These are phyloP conservation scores for Platynereis dumerilii DNA, from an alignment of 2,888 invertebrate species.

Conservation along the genomic window DNA sequence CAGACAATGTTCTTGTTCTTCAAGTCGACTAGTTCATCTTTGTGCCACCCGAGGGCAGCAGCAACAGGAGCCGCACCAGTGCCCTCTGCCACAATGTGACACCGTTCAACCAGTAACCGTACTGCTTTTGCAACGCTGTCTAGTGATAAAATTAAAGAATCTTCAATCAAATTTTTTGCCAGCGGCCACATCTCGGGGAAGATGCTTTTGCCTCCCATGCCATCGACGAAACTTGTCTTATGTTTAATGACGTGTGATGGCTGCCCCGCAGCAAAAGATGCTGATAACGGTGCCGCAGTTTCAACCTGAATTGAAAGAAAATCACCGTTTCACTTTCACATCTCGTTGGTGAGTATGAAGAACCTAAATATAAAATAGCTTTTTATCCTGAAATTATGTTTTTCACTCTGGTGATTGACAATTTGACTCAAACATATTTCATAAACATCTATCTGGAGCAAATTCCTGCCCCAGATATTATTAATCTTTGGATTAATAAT, in stretches of 20 bases:
- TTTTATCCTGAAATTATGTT: too few species aligned
- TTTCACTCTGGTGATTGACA: too few species aligned
- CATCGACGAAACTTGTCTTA: conserved; percentile 54
- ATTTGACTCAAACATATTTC: too few species aligned
- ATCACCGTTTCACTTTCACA: too few species aligned
- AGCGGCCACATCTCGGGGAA: conserved; percentile 55
- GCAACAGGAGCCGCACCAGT: conserved; percentile 55
- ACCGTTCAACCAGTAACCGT: conserved; percentile 48
- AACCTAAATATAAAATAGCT: too few species aligned
- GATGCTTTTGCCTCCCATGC: conserved; percentile 49
- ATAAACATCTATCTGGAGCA: too few species aligned
- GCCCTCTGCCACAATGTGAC: conserved; percentile 56
- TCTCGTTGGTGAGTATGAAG: too few species aligned
- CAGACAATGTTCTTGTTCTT: conserved; percentile 51
- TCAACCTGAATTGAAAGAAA: too few species aligned
- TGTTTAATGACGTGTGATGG: conserved; percentile 41
- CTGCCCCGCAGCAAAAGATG: conserved; percentile 45
- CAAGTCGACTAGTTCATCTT: conserved; percentile 38
- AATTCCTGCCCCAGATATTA: too few species aligned
- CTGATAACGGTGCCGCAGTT: conserved; percentile 50
- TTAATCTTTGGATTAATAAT: too few species aligned
- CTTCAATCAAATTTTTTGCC: conserved; percentile 45
- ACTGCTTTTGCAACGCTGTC: conserved; percentile 50
- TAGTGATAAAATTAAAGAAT: conserved; percentile 47
- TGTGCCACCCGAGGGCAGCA: conserved; percentile 40